Base-by-base conservation (phyloP, 2,797 vertebrate genomes). In the Margarornis squamiger region DNA sequence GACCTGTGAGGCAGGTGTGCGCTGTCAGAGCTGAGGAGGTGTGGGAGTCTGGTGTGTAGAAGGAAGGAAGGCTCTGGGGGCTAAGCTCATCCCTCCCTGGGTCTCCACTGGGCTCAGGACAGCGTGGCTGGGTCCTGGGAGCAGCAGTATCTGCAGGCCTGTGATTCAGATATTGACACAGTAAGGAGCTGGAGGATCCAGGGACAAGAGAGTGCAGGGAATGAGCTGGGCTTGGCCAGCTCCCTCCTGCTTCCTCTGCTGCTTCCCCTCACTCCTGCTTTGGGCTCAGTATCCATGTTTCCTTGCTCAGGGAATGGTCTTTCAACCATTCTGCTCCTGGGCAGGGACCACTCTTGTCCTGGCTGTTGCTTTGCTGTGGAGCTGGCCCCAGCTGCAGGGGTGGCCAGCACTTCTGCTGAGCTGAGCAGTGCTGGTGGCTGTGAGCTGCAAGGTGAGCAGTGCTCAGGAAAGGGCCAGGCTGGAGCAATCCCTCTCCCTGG, bases 401-500 rank as follows among this genome's bases (percentile, higher is more conserved):
- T 18, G 34, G 36, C 1, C 18, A 63, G 83, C 61, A 30, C 12
- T 34, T 59, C 19, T 41, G 70, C 45, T 43, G 39, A 13, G 24
- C 29, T 24, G 76, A 48, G 19, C 2, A 0, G 10, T 48, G 54
- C 58, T 29, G 46, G 34, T 32, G 10, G 62, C 81, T 0, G 0
- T 14, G 29, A 16, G 67, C 82, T 57, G 48, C 39, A 11, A 46
- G 34, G 36, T 24, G 73, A 59, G 67, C 67, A 12, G 82, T 3
- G 26, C 58, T 15, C 15, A 62, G 81, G 43, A 8, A 29, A 3
- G 65, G 52, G 62, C 67, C 48, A 9, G 67, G 30, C 88, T 72
- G 78, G 54, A 48, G 51, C 1, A 0, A 59, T 21, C 68, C 67
- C 14, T 0, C 32, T 62, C 71, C 32, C 26, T 2, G 1, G 41